These are phyloP conservation scores for Hippoglossus hippoglossus DNA, from an alignment of 2,797 vertebrate genomes.

Conservation along the genomic window DNA sequence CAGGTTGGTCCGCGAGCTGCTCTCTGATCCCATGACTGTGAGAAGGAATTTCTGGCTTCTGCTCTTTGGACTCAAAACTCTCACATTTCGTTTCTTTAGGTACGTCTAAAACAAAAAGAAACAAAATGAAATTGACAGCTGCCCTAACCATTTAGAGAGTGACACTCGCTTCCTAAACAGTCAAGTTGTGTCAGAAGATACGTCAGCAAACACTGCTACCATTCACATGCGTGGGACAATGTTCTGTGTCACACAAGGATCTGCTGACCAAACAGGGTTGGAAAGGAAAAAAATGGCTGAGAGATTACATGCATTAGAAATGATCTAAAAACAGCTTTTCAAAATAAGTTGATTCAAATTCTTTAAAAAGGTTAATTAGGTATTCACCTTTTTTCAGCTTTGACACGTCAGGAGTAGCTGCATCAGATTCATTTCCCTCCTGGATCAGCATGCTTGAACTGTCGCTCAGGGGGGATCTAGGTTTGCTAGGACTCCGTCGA, in stretches of 20 bases:
- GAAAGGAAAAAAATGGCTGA: constrained; percentile 11
- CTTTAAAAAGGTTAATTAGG: neutral
- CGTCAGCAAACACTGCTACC: constrained; percentile 42
- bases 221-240: constrained; percentile 43
- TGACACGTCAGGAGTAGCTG: constrained; percentile 68
- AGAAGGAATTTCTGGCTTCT: constrained; percentile 76
- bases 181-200: constrained; percentile 51
- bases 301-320: constrained; percentile 3
- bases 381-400: constrained; percentile 85
- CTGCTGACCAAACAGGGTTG: constrained; percentile 41
- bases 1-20: constrained; percentile 41
- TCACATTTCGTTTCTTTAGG: constrained; percentile 73
- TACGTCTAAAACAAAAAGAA: constrained; percentile 72
- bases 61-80: constrained; percentile 79
- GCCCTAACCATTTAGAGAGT: neutral
- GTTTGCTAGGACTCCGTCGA: constrained; percentile 84
- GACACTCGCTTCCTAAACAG: constrained; percentile 19
- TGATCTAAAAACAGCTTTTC: neutral
- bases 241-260: constrained; percentile 24
- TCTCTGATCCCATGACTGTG: constrained; percentile 71
- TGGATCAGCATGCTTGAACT: constrained; percentile 85
- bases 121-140: constrained; percentile 6
- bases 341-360: neutral
- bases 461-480: constrained; percentile 88
- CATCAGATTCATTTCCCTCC: constrained; percentile 86